phyloP scores from a whole-genome alignment of 2,888 invertebrate genomes.

The Tinea trinotella region DNA sequence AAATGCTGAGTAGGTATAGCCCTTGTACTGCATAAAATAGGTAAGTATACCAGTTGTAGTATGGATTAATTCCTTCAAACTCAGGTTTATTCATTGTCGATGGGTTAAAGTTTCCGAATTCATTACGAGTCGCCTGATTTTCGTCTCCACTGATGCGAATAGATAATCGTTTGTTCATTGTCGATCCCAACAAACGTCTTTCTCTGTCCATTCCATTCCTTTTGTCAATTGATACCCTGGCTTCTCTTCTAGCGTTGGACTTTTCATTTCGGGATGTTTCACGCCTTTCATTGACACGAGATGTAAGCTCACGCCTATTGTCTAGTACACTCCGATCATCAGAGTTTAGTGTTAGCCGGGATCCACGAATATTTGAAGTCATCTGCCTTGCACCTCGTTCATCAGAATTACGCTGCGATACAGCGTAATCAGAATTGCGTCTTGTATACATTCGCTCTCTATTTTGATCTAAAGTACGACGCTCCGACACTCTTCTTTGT shows the following conservation, averaged over 20 bases:
- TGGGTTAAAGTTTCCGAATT: background rate
- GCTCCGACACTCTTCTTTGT: background rate
- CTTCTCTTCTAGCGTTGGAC: slow-evolving; percentile 20
- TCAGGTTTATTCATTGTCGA: background rate
- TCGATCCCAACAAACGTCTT: background rate
- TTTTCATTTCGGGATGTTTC: slow-evolving; percentile 19
- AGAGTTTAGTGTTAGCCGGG: slow-evolving; percentile 16
- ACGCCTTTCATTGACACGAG: slow-evolving; percentile 19
- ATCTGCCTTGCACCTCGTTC: background rate
- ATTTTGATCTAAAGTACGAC: background rate
- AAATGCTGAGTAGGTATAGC: slow-evolving; percentile 42
- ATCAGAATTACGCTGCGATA: background rate
- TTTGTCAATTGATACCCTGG: slow-evolving; percentile 20
- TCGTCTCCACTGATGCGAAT: background rate
- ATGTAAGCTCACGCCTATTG: slow-evolving; percentile 21
- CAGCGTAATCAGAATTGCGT: no score
- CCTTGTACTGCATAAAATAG: slow-evolving; percentile 47
- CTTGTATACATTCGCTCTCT: background rate
- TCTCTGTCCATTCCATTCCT: background rate
- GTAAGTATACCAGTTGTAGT: slow-evolving; percentile 1
- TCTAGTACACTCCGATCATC: slow-evolving; percentile 20
- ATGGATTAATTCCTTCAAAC: background rate
- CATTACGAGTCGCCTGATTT: background rate
- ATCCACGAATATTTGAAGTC: background rate
- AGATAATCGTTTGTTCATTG: background rate